Base-by-base conservation (phyloP, 2,888 invertebrate species). In the Ferdinandea cuprea region DNA sequence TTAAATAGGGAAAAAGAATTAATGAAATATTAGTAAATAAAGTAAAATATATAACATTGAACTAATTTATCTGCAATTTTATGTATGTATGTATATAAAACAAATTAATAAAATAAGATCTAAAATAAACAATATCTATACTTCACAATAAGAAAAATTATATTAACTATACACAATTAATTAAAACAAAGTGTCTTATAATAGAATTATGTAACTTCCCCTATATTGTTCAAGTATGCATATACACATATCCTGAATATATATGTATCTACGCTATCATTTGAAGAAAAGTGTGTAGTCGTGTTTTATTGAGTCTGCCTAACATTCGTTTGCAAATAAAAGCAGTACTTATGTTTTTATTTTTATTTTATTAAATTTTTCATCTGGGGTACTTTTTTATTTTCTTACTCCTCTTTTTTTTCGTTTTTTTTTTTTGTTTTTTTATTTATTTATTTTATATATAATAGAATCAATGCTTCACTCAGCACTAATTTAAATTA, bases 401-500 rank as follows among this genome's bases (percentile, higher is more conserved):
- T 35, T 35, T 59, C 54, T 76, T 68, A 61, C 61, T 68, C 56
- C 66, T 48, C 69, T 68, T 83, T 74, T 76, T 61, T 71, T 61
- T 71, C 77, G 63, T 72, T 77, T 35, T 35, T 35, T 66, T 42
- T 35, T 6, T 1, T 76, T 28, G 1, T 76, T 63, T 63, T 50
- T 71, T 54, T 66, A 1, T 72, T 73, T 61, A 56, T 65, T 37
- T 46, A 25, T 77, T 63, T 56, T 50, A 63, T 78, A 68, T 78
- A 50, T 74, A 76, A 80, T 83, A 85, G 84, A 83, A 84, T 83
- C 72, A 85, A 79, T 84, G 78, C 68, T 85, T 83, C 52, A 81
- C 42, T 72, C 61, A 78, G 78, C 83, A 83, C 73, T 83, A 61
- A 83, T 78, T 83, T 83, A 66, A 61, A 66, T 77, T 83, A 72